Evolutionary conservation across 2,888 invertebrate species (phyloP), one percentile per base, ranked within the genome.

Genomic region (Cylindroiulus punctatus): DNA sequence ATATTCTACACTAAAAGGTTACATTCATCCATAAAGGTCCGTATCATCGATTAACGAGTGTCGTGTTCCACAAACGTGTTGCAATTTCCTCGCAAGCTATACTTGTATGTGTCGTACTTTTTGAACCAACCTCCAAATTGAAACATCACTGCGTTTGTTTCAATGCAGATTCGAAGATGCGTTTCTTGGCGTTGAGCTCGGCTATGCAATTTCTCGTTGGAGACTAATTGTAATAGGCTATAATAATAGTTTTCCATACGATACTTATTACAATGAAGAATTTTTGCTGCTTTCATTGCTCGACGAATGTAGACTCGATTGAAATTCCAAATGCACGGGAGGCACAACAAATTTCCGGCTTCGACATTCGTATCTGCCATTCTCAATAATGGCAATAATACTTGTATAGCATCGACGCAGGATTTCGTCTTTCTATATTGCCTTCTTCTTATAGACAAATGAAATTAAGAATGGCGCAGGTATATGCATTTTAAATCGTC

Each of bases 221-320:
- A 81, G 26, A 81, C 30, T 81, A 81, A 81, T 81, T 81, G 81
- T 81, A 81, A 81, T 81, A 36, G 81, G 36, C 81, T 1, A 32
- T 81, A 81, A 81, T 26, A 32, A 32, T 26, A 26, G 81, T 36
- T 52, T 52, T 52, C 52, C 36, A n/a, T 81, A 81, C 36, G 36
- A 81, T 81, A 81, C 81, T 81, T 81, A 32, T 52, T 52, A 7
- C n/a, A 52, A 52, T 81, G 81, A 32, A 81, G 30, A 81, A 81
- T 81, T 81, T 81, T 81, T 52, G 17, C 52, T 52, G 52, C 32
- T 81, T 81, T 32, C 14, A 81, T 17, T 19, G 81, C 81, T 30
- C 8, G 30, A 17, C 8, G 26, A 81, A 19, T 22, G 36, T 19
- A 26, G 26, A 19, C 36, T 14, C 81, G 81, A 81, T 81, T 81